Evolutionary conservation across 1,140 invertebrate species (phyloP), one percentile per base, ranked within the genome.

Genomic region (Sinella curviseta): DNA sequence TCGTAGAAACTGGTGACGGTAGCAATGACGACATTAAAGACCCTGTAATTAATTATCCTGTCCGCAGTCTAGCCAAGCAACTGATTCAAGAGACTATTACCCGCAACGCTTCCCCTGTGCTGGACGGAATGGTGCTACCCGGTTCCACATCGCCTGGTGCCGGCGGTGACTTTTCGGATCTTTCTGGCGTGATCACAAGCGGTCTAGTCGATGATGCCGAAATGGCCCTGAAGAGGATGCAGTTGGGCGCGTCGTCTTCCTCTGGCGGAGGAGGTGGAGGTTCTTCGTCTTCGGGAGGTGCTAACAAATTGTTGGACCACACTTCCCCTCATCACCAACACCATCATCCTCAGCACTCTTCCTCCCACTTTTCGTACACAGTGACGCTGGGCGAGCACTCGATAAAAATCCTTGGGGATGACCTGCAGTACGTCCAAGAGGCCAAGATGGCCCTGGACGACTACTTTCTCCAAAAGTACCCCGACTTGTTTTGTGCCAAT

Each of bases 21-120:
- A n/a, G n/a, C n/a, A n/a, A n/a, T n/a, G n/a, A n/a, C n/a, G n/a
- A n/a, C n/a, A n/a, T n/a, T n/a, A n/a, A n/a, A n/a, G n/a, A n/a
- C n/a, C n/a, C n/a, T n/a, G n/a, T n/a, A n/a, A n/a, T n/a, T n/a
- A n/a, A n/a, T n/a, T n/a, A n/a, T n/a, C n/a, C n/a, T n/a, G n/a
- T n/a, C 8, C 12, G 28, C 84, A 96, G 94, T 84, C 93, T 94
- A 86, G 95, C 95, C 24, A 95, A 95, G 86, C 92, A 94, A 87
- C 87, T 96, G 84, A 97, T 97, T 85, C 94, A 95, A 87, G 94
- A 96, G 86, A 96, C 95, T 57, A 97, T 97, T 80, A 90, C 94
- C 83, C 91, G 95, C 85, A 97, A 97, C 88, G 94, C 94, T 79
- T 96, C 94, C 33, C 95, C 95, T 65, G 93, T 96, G 77, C 79